A percentile compares a stretch with the other conserved stretches of the same genome.
These are phyloP conservation scores for Amphiprion clarkii DNA, from an alignment of 2,797 vertebrate genomes.

Conservation along the genomic window DNA sequence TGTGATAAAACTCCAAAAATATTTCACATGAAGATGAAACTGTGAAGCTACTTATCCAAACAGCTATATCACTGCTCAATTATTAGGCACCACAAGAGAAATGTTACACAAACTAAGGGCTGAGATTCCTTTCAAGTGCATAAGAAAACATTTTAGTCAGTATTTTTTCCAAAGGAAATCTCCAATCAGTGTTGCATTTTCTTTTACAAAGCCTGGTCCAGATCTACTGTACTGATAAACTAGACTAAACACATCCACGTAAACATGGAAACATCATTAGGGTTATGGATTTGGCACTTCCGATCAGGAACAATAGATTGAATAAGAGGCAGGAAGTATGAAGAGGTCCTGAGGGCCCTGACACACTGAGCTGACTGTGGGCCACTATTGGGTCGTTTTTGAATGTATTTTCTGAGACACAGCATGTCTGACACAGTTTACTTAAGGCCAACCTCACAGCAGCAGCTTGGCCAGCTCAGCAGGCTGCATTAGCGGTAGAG, in stretches of 20 bases:
- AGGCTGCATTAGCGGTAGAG: not conserved
- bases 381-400: not conserved
- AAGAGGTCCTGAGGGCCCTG: slow-evolving; percentile 10
- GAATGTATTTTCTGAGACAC: not conserved
- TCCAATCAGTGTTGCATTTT: slow-evolving; percentile 22
- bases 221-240: slow-evolving; percentile 44
- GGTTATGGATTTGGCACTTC: slow-evolving; percentile 36
- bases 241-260: slow-evolving; percentile 27
- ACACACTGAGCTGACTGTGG: not conserved
- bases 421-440: slow-evolving; percentile 17
- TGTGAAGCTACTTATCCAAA: not conserved
- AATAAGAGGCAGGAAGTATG: slow-evolving; percentile 48
- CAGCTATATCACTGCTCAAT: not conserved
- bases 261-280: slow-evolving; percentile 40
- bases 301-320: slow-evolving; percentile 40
- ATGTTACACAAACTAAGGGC: not conserved
- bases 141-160: slow-evolving; percentile 8
- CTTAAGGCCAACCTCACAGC: slow-evolving; percentile 5
- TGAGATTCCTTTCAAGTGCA: slow-evolving; percentile 2
- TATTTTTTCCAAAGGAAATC: slow-evolving; percentile 34
- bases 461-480: not conserved
- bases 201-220: slow-evolving; percentile 29
- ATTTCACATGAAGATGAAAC: slow-evolving; percentile 9
- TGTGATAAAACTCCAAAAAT: slow-evolving; percentile 20
- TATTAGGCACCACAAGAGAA: slow-evolving; percentile 4